Conservation (phyloP, 2,888 invertebrate genomes). For the Protophormia terraenovae region DNA sequence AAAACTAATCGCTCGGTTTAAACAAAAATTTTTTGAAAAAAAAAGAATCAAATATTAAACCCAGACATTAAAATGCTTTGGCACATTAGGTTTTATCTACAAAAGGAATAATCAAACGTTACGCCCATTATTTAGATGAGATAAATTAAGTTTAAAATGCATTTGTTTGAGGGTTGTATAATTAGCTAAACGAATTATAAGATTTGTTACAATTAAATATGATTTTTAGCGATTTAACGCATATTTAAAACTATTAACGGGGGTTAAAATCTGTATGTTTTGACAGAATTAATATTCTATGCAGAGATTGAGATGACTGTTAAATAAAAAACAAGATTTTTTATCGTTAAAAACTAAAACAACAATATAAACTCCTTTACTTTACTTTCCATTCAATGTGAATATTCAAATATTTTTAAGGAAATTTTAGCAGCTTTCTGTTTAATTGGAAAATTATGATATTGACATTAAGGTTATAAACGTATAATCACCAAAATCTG, state of each 20-base stretch:
- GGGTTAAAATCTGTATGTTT: background rate
- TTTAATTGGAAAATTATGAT: no score
- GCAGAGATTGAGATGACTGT: background rate
- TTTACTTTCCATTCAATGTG: no score
- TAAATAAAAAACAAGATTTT: no score
- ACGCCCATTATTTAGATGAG: background rate
- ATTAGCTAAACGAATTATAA: background rate
- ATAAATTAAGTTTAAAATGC: background rate
- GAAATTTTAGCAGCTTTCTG: no score
- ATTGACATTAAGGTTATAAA: no score
- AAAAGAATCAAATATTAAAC: background rate
- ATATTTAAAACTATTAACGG: background rate
- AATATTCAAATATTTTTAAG: no score
- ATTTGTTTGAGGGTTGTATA: background rate
- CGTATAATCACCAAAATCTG: background rate
- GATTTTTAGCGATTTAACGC: background rate
- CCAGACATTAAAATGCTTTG: background rate
- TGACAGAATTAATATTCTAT: background rate
- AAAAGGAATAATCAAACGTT: background rate
- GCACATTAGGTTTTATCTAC: background rate
- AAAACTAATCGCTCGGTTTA: conserved; percentile 7
- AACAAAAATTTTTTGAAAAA: background rate
- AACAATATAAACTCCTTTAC: no score
- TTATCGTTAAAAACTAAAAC: no score
- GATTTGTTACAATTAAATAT: conserved; percentile 21